phyloP scores from a whole-genome alignment of 2,888 invertebrate species.

The Pocota personata region DNA sequence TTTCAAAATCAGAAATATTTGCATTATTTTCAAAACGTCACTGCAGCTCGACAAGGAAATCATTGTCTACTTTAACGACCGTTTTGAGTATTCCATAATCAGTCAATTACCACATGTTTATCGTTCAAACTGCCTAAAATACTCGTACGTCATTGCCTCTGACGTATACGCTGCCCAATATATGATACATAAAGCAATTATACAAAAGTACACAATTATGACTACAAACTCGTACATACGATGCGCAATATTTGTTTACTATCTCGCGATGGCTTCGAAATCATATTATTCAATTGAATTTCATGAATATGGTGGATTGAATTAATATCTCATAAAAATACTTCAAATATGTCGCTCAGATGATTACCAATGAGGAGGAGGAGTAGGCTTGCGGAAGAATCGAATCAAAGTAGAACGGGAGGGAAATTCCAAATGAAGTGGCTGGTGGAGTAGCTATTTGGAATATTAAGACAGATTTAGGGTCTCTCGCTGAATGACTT shows the following conservation, averaged over 20 bases:
- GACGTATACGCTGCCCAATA: background rate
- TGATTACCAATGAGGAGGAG: constrained; percentile 47
- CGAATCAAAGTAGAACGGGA: background rate
- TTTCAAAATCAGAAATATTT: background rate
- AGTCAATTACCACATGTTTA: constrained; percentile 4
- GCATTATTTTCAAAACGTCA: background rate
- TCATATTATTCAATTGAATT: background rate
- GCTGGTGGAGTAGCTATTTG: background rate
- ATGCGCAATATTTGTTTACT: constrained; percentile 3
- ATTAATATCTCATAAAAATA: constrained; percentile 53
- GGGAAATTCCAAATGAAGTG: constrained; percentile 2
- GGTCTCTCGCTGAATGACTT: constrained; percentile 2
- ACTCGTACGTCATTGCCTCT: background rate
- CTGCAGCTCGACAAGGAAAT: background rate
- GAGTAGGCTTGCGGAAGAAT: constrained; percentile 33
- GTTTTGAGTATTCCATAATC: background rate
- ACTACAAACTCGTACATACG: background rate
- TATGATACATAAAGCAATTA: background rate
- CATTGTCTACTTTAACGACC: background rate
- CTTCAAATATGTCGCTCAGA: constrained; percentile 14
- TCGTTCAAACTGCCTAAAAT: background rate
- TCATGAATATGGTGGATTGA: constrained; percentile 24
- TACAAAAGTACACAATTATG: constrained; percentile 1
- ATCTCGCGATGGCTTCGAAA: background rate
- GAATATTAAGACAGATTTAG: constrained; percentile 37